Percentiles rank a stretch among this genome's conserved stretches.
Conservation (phyloP, 2,797 vertebrate species). For the Enteromius unitaeniatus region DNA sequence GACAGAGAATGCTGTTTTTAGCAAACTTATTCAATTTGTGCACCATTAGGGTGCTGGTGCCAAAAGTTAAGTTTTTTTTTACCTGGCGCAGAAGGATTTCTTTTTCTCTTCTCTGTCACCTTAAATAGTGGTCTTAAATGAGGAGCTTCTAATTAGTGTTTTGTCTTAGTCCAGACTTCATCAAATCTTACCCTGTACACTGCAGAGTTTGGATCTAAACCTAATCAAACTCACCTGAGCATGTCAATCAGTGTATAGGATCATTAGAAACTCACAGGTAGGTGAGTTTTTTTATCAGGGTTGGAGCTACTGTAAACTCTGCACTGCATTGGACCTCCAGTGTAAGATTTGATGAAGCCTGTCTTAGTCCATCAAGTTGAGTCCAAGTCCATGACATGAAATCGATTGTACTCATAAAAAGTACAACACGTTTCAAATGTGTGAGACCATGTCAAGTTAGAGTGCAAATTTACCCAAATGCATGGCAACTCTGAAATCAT, state of each 20-base stretch:
- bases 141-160: not conserved
- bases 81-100: not conserved
- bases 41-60: not conserved
- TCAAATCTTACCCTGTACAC: too few relatives aligned
- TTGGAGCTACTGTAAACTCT: too few relatives aligned
- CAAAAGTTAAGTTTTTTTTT: not conserved
- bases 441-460: not conserved
- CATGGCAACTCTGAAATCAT: not conserved
- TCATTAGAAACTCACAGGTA: too few relatives aligned
- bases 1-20: not conserved
- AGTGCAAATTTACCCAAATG: not conserved
- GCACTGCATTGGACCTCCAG: too few relatives aligned
- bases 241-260: too few relatives aligned
- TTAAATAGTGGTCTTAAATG: not conserved
- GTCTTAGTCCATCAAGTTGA: too few relatives aligned
- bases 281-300: too few relatives aligned
- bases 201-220: too few relatives aligned
- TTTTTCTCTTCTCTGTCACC: not conserved
- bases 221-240: too few relatives aligned
- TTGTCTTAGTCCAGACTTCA: not conserved
- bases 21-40: not conserved
- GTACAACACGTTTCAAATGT: not conserved
- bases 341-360: not conserved
- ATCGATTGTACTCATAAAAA: not conserved
- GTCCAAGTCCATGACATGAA: not conserved